These are phyloP conservation scores for Galemys pyrenaicus DNA, from an alignment of 2,113 vertebrate species.

Conservation along the genomic window DNA sequence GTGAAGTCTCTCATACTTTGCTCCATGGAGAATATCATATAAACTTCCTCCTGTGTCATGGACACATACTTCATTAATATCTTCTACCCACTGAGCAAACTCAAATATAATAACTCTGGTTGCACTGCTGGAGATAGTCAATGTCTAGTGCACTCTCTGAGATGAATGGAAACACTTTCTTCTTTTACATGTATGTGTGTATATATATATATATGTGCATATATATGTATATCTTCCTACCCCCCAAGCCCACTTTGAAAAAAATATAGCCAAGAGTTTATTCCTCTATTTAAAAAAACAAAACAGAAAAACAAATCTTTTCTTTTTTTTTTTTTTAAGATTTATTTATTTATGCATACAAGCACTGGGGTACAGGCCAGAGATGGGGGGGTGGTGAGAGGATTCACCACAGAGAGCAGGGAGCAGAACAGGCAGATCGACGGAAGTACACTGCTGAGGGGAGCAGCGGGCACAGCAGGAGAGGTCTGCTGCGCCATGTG, in stretches of 20 bases:
- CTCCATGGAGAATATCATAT: background rate
- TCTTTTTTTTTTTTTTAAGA: too few species aligned
- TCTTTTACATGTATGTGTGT: background rate
- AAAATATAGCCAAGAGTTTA: background rate
- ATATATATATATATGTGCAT: too few species aligned
- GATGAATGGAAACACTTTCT: background rate
- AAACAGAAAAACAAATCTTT: background rate
- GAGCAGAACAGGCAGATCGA: too few species aligned
- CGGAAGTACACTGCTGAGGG: too few species aligned
- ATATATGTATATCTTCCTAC: background rate
- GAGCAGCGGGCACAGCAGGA: too few species aligned
- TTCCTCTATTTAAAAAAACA: background rate
- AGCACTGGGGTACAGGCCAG: too few species aligned
- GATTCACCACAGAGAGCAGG: too few species aligned
- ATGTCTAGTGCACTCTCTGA: background rate
- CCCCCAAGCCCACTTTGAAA: background rate
- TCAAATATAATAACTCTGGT: background rate
- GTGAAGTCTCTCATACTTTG: background rate
- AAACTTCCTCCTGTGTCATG: background rate
- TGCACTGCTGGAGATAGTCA: background rate
- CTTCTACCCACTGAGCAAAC: background rate
- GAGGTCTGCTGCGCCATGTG: too few species aligned
- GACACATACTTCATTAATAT: background rate
- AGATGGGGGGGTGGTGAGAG: too few species aligned
- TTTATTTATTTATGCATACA: too few species aligned